Evolutionary conservation across 2,888 invertebrate genomes (phyloP).

Genomic region (Odontocolon sp.): DNA sequence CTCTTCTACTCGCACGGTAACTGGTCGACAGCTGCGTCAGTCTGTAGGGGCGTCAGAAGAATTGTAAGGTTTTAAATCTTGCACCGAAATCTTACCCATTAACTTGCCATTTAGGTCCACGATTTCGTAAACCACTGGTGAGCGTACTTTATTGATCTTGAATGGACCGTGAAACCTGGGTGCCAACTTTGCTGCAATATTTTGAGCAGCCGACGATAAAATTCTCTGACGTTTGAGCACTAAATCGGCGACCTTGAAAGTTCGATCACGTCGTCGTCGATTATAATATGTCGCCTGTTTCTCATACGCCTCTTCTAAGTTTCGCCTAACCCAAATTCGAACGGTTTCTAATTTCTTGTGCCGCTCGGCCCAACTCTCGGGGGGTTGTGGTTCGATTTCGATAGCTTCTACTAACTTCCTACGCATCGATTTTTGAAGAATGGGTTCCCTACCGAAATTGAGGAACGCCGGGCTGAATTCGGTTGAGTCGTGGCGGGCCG

Average conservation of each 20-base stretch:
- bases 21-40: too few relatives aligned
- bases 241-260: background rate
- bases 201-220: background rate
- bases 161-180: background rate
- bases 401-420: background rate
- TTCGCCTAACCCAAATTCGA: background rate
- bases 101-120: background rate
- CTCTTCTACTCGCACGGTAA: too few relatives aligned
- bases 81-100: too few relatives aligned
- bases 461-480: constrained; percentile 55
- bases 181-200: background rate
- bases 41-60: too few relatives aligned
- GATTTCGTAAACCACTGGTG: background rate
- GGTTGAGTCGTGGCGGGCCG: constrained; percentile 46
- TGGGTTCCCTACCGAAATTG: constrained; percentile 41
- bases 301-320: constrained; percentile 1
- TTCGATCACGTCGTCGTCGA: background rate
- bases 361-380: background rate
- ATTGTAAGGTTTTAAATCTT: too few relatives aligned
- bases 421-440: background rate
- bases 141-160: background rate
- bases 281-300: background rate
- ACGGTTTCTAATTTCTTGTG: background rate
- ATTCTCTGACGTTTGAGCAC: background rate
- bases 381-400: background rate